Percentiles rank a stretch among this genome's conserved stretches.
phyloP scores from a whole-genome alignment of 2,888 invertebrate species.

The Ectobius pallidus region DNA sequence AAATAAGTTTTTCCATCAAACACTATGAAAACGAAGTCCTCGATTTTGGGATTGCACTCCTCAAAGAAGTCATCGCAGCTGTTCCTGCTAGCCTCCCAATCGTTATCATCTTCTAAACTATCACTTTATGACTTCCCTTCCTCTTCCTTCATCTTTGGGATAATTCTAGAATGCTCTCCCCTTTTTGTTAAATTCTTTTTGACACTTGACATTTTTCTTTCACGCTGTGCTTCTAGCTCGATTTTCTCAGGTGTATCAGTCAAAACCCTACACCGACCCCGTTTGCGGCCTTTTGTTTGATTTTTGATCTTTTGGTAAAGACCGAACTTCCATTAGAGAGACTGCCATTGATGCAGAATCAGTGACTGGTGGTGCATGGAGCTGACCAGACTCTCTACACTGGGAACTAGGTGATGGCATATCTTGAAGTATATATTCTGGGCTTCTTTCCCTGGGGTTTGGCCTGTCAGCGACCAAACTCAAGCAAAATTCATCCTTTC shows the following conservation, averaged over 20 bases:
- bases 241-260: slow-evolving; percentile 19
- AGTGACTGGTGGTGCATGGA: neutral
- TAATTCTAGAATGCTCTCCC: neutral
- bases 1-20: slow-evolving; percentile 13
- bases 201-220: neutral
- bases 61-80: slow-evolving; percentile 17
- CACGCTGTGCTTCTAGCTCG: slow-evolving; percentile 12
- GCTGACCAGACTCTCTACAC: neutral
- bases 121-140: slow-evolving; percentile 6
- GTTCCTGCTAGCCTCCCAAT: slow-evolving; percentile 8
- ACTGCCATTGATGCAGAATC: neutral
- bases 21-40: slow-evolving; percentile 2
- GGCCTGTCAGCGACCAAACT: slow-evolving; percentile 14
- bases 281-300: slow-evolving; percentile 14
- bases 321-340: slow-evolving; percentile 18
- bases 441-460: slow-evolving; percentile 6
- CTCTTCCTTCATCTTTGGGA: neutral
- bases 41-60: neutral
- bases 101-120: slow-evolving; percentile 5
- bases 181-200: slow-evolving; percentile 4
- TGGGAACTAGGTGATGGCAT: slow-evolving; percentile 3
- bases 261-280: neutral
- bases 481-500: too few species aligned
- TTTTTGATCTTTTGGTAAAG: neutral
- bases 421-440: neutral